Percentiles rank a stretch among this genome's conserved stretches.
Evolutionary conservation across 2,797 vertebrate genomes (phyloP).

Genomic region (Oreortyx pictus): DNA sequence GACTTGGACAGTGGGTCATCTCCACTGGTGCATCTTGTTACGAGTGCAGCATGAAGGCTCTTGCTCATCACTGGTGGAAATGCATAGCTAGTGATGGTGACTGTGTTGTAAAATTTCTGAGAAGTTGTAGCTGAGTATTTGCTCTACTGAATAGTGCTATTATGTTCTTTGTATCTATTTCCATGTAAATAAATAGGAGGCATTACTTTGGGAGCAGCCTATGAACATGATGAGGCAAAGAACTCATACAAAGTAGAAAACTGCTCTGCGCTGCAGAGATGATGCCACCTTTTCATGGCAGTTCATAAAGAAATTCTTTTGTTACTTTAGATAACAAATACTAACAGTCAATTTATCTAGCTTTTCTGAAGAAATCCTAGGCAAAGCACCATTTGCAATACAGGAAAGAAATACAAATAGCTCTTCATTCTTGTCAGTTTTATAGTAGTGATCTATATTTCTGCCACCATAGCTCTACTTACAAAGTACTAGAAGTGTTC

Average conservation of each 20-base stretch:
- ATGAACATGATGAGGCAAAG: neutral
- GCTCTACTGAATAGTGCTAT: too few relatives aligned
- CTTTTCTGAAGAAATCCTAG: neutral
- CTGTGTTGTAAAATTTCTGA: too few relatives aligned
- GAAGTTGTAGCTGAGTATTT: too few relatives aligned
- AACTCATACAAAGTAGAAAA: neutral
- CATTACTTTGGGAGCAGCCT: too few relatives aligned
- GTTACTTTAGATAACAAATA: neutral
- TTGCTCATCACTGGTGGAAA: too few relatives aligned
- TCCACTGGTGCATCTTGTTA: too few relatives aligned
- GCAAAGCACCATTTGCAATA: neutral
- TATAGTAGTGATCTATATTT: neutral
- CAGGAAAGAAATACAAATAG: neutral
- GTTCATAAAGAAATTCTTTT: neutral
- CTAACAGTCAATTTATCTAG: neutral
- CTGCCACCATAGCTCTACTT: neutral
- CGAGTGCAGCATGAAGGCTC: too few relatives aligned
- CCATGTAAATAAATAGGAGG: too few relatives aligned
- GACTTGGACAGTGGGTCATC: too few relatives aligned
- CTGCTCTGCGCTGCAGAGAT: neutral
- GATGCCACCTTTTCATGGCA: neutral
- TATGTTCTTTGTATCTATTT: too few relatives aligned
- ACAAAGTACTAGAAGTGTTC: neutral
- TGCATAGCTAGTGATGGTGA: too few relatives aligned
- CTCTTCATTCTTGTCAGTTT: neutral